Evolutionary conservation across 2,113 vertebrate species (phyloP).

Genomic region (Ictalurus furcatus): DNA sequence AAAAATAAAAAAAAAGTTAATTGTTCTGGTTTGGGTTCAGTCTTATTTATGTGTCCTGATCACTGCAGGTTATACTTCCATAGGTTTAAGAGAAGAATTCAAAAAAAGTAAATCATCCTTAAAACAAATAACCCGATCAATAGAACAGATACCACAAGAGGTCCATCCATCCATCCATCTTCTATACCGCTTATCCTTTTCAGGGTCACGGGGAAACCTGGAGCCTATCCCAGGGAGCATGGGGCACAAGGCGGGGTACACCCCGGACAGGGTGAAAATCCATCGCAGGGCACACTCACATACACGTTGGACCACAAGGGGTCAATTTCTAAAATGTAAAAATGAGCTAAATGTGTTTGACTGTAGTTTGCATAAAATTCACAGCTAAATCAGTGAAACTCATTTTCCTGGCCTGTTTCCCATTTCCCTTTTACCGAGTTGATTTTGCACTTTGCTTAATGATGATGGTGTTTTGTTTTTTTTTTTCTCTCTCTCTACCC

Average conservation of each 20-base stretch:
- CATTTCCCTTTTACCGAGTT: slow-evolving; percentile 41
- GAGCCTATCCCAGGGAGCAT: no score
- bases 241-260: no score
- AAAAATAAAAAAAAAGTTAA: not conserved
- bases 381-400: slow-evolving; percentile 15
- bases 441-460: slow-evolving; percentile 45
- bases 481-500: not conserved
- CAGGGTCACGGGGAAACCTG: no score
- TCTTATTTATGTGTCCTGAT: not conserved
- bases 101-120: not conserved
- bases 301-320: not conserved
- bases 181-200: no score
- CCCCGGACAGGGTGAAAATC: no score
- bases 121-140: not conserved
- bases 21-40: not conserved
- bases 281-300: no score
- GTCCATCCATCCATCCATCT: no score
- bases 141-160: not conserved
- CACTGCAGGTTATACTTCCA: not conserved
- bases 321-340: not conserved
- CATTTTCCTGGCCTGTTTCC: slow-evolving; percentile 25
- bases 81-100: not conserved
- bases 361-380: not conserved
- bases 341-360: not conserved
- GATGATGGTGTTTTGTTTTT: not conserved